Percentiles rank a stretch among this genome's conserved stretches.
phyloP scores from a whole-genome alignment of 2,113 vertebrate species.

The Thryonomys swinderianus region DNA sequence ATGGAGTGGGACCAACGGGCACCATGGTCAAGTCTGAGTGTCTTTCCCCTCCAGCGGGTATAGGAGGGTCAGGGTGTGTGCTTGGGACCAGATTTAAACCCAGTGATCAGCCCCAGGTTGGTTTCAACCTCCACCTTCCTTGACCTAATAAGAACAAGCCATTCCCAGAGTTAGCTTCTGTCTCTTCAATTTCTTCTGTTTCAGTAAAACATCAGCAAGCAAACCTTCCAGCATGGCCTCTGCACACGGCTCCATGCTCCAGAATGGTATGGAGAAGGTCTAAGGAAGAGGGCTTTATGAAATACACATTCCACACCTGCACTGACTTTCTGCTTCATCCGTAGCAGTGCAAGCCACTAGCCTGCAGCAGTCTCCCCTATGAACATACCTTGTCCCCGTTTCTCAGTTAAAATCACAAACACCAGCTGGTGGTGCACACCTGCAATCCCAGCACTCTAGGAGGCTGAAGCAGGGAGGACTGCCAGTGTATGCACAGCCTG shows the following conservation, averaged over 20 bases:
- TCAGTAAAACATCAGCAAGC: background rate
- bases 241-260: background rate
- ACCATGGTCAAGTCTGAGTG: background rate
- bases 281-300: background rate
- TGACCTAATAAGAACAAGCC: background rate
- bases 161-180: background rate
- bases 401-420: background rate
- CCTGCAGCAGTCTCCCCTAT: background rate
- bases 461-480: background rate
- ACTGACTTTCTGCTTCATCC: background rate
- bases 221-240: background rate
- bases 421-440: background rate
- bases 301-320: background rate
- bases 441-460: background rate
- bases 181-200: background rate
- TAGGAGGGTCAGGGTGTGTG: background rate
- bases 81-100: background rate
- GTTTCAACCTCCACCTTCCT: background rate
- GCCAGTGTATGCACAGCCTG: background rate
- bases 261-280: background rate
- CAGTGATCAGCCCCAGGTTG: fast-evolving
- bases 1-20: background rate
- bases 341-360: background rate
- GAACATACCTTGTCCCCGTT: background rate
- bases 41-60: too few relatives aligned